Percentiles rank a stretch among this genome's conserved stretches.
Evolutionary conservation across 1,140 invertebrate species (phyloP).

Genomic region (Muscidifurax raptorellus): DNA sequence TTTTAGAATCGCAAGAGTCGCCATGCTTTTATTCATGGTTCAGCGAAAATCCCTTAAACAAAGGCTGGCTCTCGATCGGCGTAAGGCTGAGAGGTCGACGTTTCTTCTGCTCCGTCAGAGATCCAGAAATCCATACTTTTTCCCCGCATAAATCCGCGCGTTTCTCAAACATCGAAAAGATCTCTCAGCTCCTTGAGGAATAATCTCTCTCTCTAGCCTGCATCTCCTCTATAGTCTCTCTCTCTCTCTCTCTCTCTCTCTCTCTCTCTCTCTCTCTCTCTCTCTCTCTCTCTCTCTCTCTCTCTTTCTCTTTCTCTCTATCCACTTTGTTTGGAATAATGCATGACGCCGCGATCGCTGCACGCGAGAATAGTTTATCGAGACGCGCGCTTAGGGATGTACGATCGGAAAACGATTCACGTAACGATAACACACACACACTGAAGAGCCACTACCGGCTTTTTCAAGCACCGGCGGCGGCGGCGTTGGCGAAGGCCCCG

Average conservation of each 20-base stretch:
- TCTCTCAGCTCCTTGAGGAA: background rate
- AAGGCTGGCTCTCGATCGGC: background rate
- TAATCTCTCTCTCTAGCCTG: no score
- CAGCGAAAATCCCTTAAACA: conserved; percentile 39
- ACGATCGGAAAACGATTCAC: conserved; percentile 65
- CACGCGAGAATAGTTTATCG: conserved; percentile 66
- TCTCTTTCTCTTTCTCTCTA: background rate
- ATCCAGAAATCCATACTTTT: conserved; percentile 44
- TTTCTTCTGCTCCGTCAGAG: conserved; percentile 18
- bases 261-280: background rate
- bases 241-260: background rate
- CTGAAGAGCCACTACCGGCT: background rate
- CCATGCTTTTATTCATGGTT: conserved; percentile 29
- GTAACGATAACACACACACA: conserved; percentile 56
- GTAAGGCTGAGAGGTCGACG: conserved; percentile 8
- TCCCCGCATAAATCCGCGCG: conserved; percentile 32
- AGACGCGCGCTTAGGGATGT: conserved; percentile 34
- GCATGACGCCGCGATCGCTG: conserved; percentile 66
- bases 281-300: conserved; percentile 39
- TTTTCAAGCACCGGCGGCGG: conserved; percentile 12
- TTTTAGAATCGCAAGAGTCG: background rate
- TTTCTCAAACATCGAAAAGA: conserved; percentile 6
- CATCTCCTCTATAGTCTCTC: no score
- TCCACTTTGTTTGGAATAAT: conserved; percentile 61
- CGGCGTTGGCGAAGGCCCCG: conserved; percentile 47